Evolutionary conservation across 2,797 vertebrate species (phyloP).

Genomic region (Falco novaeseelandiae): DNA sequence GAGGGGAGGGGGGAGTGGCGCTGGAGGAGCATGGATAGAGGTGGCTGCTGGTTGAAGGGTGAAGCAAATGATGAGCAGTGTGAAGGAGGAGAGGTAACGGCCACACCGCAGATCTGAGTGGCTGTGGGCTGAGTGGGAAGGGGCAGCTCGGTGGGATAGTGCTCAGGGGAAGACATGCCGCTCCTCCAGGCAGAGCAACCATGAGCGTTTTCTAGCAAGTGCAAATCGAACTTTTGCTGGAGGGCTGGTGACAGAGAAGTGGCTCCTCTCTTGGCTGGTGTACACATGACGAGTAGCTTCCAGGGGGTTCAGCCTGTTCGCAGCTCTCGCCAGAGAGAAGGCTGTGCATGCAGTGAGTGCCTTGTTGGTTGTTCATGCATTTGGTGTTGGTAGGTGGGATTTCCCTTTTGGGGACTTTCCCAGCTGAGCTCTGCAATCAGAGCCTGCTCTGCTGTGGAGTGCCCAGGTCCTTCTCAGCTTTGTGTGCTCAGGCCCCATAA

Average conservation of each 20-base stretch:
- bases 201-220: background rate
- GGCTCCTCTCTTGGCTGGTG: background rate
- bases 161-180: background rate
- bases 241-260: background rate
- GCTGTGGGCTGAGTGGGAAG: background rate
- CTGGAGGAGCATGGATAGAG: background rate
- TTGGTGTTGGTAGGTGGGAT: background rate
- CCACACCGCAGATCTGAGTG: no score
- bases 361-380: accelerated
- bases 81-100: background rate
- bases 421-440: background rate
- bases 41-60: background rate
- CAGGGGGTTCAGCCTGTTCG: background rate
- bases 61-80: background rate
- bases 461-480: background rate
- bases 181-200: background rate
- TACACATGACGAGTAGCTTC: background rate
- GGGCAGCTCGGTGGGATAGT: background rate
- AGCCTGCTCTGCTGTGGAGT: background rate
- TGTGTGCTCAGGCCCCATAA: accelerated
- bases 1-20: background rate
- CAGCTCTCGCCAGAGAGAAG: background rate
- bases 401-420: background rate
- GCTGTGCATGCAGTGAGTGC: accelerated
- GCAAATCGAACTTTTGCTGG: accelerated